Base-by-base conservation (phyloP, 2,113 vertebrate species). In the Planiliza haematocheilus region DNA sequence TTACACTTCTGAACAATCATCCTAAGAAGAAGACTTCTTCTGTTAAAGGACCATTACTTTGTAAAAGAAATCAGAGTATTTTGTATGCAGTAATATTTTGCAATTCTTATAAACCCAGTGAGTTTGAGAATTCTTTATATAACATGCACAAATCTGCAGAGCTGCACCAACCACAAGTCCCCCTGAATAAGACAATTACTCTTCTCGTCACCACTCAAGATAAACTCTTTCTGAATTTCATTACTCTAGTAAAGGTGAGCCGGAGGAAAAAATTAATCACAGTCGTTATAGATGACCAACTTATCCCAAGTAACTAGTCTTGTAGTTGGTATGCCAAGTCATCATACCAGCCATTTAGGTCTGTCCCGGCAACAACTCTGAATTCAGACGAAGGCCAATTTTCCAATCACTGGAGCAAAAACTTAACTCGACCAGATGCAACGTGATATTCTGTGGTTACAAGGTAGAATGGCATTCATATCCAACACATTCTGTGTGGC, bases 1-100 rank as follows among this genome's bases (percentile, higher is more conserved):
- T 80, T 71, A 64, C 61, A 59, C 2, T 69, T 36, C 64, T 66
- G 49, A 81, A 85, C 68, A 83, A 80, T 85, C 76, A 53, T 73
- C 42, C 18, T 4, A 56, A 10, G 38, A 12, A 41, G 42, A 62
- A 49, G 10, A 10, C 24, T 24, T 36, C 16, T 48, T 36, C 16
- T 48, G 10, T 52, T 16, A 75, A 43, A 68, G 38, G 39, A 57
- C 60, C 55, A 55, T 50, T 2, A 49, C 39, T 50, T 45, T 64
- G 51, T 38, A 10, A 52, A 67, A 37, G 30, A 73, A 72, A 56
- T 50, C 8, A 1, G 17, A 60, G 13, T 20, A 50, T 49, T 66
- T 42, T 50, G 52, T 57, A 39, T 18, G 24, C 8, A 4, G 75
- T 1, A 24, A 51, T 53, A 37, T 66, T 62, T 55, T 65, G 53